Evolutionary conservation across 2,888 invertebrate genomes (phyloP).

Genomic region (Bruchidius siliquastri): DNA sequence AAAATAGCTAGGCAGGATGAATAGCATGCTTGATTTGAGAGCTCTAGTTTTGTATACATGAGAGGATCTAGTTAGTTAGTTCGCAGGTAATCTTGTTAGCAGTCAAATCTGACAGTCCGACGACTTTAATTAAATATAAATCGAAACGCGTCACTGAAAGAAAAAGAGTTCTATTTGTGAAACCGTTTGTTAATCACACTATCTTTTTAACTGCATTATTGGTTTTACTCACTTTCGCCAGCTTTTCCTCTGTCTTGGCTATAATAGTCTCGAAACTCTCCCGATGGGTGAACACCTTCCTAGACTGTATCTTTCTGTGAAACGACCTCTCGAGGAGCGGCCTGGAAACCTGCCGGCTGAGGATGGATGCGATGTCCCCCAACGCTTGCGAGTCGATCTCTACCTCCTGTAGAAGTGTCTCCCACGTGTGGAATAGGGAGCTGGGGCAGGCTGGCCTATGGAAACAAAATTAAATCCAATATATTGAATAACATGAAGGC

Average conservation of each 20-base stretch:
- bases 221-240: slow-evolving; percentile 56
- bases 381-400: slow-evolving; percentile 84
- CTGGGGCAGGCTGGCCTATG: slow-evolving; percentile 72
- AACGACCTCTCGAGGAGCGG: slow-evolving; percentile 83
- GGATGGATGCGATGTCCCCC: slow-evolving; percentile 76
- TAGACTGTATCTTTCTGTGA: slow-evolving; percentile 84
- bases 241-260: slow-evolving; percentile 76
- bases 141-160: no score
- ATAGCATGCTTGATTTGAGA: no score
- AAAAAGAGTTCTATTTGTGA: no score
- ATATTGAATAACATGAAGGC: background rate
- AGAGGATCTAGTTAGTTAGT: no score
- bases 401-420: slow-evolving; percentile 82
- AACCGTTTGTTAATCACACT: no score
- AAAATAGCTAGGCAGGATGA: no score
- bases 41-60: no score
- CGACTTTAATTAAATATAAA: no score
- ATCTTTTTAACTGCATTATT: no score
- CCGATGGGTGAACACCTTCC: slow-evolving; percentile 85
- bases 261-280: slow-evolving; percentile 87
- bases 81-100: no score
- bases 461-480: slow-evolving; percentile 16
- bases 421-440: slow-evolving; percentile 86
- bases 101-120: no score
- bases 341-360: slow-evolving; percentile 72